These are phyloP conservation scores for Sycobia sp. DNA, from an alignment of 1,140 invertebrate genomes.

Conservation along the genomic window DNA sequence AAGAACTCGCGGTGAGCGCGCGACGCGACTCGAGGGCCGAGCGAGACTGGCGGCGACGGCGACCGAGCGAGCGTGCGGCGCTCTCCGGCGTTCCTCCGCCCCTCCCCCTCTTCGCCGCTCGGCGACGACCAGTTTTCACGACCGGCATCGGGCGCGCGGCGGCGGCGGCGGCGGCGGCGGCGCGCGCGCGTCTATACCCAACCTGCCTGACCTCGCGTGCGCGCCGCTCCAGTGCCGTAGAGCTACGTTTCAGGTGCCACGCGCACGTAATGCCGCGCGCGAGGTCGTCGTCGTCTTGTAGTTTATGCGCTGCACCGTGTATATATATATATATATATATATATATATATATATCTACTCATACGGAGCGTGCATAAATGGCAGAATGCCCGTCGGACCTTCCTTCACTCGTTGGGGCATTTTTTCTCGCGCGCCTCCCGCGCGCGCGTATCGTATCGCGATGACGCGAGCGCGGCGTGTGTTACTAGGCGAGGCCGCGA, in stretches of 20 bases:
- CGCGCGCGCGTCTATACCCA: conserved; percentile 16
- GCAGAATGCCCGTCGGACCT: no score
- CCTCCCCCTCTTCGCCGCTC: neutral
- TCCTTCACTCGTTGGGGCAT: no score
- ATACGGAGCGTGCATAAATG: no score
- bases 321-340: no score
- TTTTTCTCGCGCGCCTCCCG: no score
- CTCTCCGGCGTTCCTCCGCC: neutral
- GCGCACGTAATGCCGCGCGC: neutral
- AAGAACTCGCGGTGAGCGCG: neutral
- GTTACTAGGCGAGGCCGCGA: neutral
- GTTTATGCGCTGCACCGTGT: neutral
- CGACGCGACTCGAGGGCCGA: conserved; percentile 6
- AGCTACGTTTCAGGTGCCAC: neutral
- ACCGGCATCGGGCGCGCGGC: neutral
- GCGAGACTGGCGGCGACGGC: conserved; percentile 3
- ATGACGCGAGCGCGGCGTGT: no score
- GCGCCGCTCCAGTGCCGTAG: neutral
- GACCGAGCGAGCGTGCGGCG: neutral
- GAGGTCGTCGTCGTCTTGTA: neutral
- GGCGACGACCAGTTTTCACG: neutral
- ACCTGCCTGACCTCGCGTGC: conserved; percentile 11
- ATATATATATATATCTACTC: no score
- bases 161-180: conserved; percentile 3
- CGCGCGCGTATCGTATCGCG: no score